Evolutionary conservation across 2,797 vertebrate genomes (phyloP).

Genomic region (Pterois miles): DNA sequence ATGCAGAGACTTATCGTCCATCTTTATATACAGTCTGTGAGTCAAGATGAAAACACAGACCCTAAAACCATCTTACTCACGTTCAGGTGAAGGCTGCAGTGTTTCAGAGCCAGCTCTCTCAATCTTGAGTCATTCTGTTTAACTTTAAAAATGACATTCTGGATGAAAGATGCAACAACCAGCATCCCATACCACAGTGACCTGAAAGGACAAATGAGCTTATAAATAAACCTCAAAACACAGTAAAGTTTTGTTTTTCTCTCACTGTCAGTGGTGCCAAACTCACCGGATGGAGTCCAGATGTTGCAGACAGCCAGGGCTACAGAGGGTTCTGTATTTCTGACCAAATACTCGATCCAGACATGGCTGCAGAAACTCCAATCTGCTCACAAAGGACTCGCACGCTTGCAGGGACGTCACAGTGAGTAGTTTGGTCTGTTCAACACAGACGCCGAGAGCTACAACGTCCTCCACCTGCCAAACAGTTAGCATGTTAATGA

Average conservation of each 20-base stretch:
- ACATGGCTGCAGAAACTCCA: constrained; percentile 79
- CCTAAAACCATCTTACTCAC: constrained; percentile 50
- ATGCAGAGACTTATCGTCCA: too few species aligned
- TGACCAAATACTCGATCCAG: constrained; percentile 70
- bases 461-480: constrained; percentile 77
- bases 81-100: constrained; percentile 74
- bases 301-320: constrained; percentile 54
- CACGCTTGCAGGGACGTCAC: constrained; percentile 66
- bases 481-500: not conserved
- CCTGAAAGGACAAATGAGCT: constrained; percentile 39
- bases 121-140: constrained; percentile 36
- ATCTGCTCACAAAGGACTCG: constrained; percentile 63
- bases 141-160: constrained; percentile 70
- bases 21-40: too few species aligned
- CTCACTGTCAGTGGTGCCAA: fast-evolving
- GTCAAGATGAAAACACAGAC: not conserved
- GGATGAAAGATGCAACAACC: constrained; percentile 77
- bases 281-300: constrained; percentile 77
- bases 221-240: not conserved
- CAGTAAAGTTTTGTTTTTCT: too few species aligned
- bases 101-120: constrained; percentile 67
- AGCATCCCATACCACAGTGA: constrained; percentile 73
- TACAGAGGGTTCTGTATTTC: constrained; percentile 72
- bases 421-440: constrained; percentile 64
- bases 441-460: constrained; percentile 77